phyloP scores from a whole-genome alignment of 2,797 vertebrate species.

The Melanotaenia nigrans region DNA sequence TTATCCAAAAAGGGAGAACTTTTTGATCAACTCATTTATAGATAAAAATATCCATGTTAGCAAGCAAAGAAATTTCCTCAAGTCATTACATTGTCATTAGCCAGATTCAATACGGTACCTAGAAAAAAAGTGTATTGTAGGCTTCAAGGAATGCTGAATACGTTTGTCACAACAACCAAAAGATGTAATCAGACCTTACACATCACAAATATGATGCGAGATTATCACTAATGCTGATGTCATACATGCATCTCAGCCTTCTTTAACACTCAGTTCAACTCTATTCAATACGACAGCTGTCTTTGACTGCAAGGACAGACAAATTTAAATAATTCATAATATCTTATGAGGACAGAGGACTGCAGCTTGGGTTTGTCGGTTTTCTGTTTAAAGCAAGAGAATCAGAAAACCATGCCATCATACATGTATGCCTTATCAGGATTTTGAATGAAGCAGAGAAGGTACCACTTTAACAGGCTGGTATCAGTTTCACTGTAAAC shows the following conservation, averaged over 20 bases:
- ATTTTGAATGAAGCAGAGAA: neutral
- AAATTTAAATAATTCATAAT: slow-evolving; percentile 4
- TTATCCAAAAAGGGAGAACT: neutral
- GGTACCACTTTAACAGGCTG: neutral
- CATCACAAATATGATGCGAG: neutral
- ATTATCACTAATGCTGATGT: neutral
- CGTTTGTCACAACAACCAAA: neutral
- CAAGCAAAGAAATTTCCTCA: too few species aligned
- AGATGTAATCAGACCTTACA: neutral
- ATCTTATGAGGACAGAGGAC: neutral
- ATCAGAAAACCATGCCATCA: too few species aligned
- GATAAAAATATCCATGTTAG: too few species aligned
- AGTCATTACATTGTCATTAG: neutral
- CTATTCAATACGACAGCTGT: neutral
- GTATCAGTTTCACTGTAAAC: slow-evolving; percentile 7
- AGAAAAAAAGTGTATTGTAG: neutral
- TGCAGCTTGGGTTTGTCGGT: neutral
- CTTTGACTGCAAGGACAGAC: neutral
- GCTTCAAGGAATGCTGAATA: neutral
- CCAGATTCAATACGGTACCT: neutral
- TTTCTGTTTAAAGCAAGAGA: too few species aligned
- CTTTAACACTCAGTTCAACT: neutral
- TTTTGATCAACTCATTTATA: too few species aligned
- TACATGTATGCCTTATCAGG: too few species aligned
- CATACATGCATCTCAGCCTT: neutral